A percentile compares a stretch with the other conserved stretches of the same genome.
These are phyloP conservation scores for Connochaetes taurinus DNA, from an alignment of 2,113 vertebrate genomes.

Conservation along the genomic window DNA sequence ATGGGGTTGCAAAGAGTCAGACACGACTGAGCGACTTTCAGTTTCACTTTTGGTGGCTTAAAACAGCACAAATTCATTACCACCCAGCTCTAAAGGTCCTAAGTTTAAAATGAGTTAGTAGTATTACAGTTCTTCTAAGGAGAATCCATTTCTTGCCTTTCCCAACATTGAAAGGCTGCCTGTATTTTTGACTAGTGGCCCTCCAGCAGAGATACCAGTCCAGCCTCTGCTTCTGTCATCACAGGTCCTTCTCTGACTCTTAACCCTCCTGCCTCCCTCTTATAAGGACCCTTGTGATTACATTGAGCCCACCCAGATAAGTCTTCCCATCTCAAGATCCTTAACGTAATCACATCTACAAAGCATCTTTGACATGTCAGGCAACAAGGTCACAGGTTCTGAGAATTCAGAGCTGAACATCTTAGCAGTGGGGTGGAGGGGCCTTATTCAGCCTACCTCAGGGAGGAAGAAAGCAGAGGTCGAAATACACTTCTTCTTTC, in stretches of 20 bases:
- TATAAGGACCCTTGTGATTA: not conserved
- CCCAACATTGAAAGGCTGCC: not conserved
- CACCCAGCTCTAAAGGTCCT: not conserved
- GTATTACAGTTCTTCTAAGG: not conserved
- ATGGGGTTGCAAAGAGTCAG: not conserved
- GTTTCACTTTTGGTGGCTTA: not conserved
- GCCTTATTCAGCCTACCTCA: not conserved
- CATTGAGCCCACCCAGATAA: not conserved
- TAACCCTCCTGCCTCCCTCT: not conserved
- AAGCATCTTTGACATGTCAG: not conserved
- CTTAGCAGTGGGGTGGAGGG: not conserved
- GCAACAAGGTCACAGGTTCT: not conserved
- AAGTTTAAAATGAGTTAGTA: not conserved
- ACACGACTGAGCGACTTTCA: not conserved
- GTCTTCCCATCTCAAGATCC: not conserved
- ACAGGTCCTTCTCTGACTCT: not conserved
- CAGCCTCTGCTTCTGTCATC: not conserved
- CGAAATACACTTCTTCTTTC: constrained; percentile 25
- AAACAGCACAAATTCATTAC: not conserved
- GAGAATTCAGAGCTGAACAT: not conserved
- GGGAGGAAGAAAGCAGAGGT: not conserved
- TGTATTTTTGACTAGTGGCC: not conserved
- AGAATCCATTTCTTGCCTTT: not conserved
- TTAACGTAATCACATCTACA: not conserved
- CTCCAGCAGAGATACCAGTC: not conserved